These are phyloP conservation scores for Eubasilissa splendida DNA, from an alignment of 2,888 invertebrate species.

Conservation along the genomic window DNA sequence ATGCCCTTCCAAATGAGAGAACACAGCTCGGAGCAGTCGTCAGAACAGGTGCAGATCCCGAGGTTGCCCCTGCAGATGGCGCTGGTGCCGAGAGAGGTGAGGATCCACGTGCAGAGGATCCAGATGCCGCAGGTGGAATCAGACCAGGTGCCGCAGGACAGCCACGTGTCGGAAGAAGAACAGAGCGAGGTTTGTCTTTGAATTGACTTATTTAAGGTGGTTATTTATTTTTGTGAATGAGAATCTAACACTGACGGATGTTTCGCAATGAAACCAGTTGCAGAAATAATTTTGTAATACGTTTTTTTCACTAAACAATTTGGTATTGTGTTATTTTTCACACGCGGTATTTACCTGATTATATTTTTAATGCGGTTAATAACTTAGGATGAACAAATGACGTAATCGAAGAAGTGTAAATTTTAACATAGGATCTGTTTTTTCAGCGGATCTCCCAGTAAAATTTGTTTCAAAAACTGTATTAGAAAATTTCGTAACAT, in stretches of 20 bases:
- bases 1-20: conserved; percentile 44
- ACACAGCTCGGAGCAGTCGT: conserved; percentile 36
- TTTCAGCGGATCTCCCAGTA: too few relatives aligned
- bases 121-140: conserved; percentile 55
- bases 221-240: neutral
- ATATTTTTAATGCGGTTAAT: too few relatives aligned
- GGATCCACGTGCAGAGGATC: conserved; percentile 71
- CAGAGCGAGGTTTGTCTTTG: conserved; percentile 37
- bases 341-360: too few relatives aligned
- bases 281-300: too few relatives aligned
- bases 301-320: too few relatives aligned
- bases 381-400: too few relatives aligned
- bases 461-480: too few relatives aligned
- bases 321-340: too few relatives aligned
- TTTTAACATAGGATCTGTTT: too few relatives aligned
- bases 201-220: neutral
- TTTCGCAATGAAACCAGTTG: neutral
- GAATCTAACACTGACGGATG: neutral
- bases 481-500: too few relatives aligned
- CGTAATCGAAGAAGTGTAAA: too few relatives aligned
- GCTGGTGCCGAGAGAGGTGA: conserved; percentile 66
- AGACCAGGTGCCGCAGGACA: conserved; percentile 56
- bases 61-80: conserved; percentile 64
- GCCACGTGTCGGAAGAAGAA: conserved; percentile 52
- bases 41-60: conserved; percentile 60